phyloP scores from a whole-genome alignment of 2,113 vertebrate genomes.

The Microcebus jonahi region DNA sequence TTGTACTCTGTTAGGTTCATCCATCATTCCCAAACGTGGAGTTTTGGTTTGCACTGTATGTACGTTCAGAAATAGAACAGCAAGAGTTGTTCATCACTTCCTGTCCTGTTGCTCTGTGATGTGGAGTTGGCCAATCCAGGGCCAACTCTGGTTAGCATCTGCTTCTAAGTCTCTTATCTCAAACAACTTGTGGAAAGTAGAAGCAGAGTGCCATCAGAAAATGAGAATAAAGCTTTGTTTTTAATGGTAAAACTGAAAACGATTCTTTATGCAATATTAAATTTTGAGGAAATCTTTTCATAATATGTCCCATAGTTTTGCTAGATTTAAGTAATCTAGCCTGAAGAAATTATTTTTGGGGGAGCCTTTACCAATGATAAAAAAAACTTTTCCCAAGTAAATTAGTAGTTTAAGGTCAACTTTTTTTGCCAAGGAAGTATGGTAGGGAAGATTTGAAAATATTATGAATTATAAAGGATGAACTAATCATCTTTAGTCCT shows the following conservation, averaged over 20 bases:
- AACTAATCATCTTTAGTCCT: background rate
- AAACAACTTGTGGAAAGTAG: background rate
- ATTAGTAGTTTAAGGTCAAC: background rate
- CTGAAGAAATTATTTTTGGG: background rate
- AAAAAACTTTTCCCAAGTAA: background rate
- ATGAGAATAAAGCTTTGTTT: slow-evolving; percentile 26
- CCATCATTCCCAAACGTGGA: background rate
- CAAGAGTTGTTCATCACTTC: background rate
- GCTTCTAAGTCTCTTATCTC: background rate
- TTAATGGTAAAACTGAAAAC: background rate
- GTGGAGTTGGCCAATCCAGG: background rate
- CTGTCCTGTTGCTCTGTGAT: background rate
- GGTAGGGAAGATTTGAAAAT: slow-evolving; percentile 30
- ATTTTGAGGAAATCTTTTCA: slow-evolving; percentile 4
- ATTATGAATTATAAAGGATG: background rate
- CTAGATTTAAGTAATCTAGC: background rate
- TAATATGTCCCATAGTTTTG: background rate
- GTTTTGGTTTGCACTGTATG: background rate
- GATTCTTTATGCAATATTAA: background rate
- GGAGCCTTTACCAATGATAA: background rate
- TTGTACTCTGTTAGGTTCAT: background rate
- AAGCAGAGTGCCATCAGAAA: background rate
- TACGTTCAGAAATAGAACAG: background rate
- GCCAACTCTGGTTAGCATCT: background rate
- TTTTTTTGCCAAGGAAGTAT: background rate